Conservation (phyloP, 2,113 vertebrate species). For the Zingel zingel region DNA sequence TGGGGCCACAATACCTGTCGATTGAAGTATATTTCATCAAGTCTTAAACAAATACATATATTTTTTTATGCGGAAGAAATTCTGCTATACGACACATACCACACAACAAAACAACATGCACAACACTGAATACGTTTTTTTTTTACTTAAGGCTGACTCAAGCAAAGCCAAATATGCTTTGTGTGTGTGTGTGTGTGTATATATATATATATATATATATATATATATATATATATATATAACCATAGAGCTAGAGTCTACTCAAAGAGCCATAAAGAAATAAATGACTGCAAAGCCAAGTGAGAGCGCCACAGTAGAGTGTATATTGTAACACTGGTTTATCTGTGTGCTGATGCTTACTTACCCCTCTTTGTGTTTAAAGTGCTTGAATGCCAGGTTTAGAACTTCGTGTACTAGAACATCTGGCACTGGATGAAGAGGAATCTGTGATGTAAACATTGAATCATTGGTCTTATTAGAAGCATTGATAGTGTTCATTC, state of each 20-base stretch:
- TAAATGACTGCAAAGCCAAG: slow-evolving; percentile 17
- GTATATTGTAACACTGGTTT: neutral
- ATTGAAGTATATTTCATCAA: neutral
- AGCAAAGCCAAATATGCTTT: neutral
- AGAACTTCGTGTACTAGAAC: slow-evolving; percentile 99
- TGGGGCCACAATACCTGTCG: slow-evolving; percentile 96
- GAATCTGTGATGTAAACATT: slow-evolving; percentile 89
- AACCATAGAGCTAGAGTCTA: neutral
- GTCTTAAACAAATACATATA: neutral
- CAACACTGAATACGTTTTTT: neutral
- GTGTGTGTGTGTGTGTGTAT: too few species aligned
- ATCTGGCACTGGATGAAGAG: slow-evolving; percentile 99
- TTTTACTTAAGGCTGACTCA: neutral
- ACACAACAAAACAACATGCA: neutral
- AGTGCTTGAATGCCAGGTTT: slow-evolving; percentile 99
- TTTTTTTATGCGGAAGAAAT: neutral
- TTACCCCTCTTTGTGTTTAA: slow-evolving; percentile 99
- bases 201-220: too few species aligned
- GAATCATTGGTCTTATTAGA: slow-evolving; percentile 66
- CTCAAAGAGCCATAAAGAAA: slow-evolving; percentile 33
- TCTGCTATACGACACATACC: too few species aligned
- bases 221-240: too few species aligned
- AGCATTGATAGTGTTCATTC: slow-evolving; percentile 56
- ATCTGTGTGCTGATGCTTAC: slow-evolving; percentile 56
- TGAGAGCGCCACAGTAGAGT: neutral